Evolutionary conservation across 1,140 invertebrate genomes (phyloP), one percentile per base, ranked within the genome.

Genomic region (Rhagoletis zephyria): DNA sequence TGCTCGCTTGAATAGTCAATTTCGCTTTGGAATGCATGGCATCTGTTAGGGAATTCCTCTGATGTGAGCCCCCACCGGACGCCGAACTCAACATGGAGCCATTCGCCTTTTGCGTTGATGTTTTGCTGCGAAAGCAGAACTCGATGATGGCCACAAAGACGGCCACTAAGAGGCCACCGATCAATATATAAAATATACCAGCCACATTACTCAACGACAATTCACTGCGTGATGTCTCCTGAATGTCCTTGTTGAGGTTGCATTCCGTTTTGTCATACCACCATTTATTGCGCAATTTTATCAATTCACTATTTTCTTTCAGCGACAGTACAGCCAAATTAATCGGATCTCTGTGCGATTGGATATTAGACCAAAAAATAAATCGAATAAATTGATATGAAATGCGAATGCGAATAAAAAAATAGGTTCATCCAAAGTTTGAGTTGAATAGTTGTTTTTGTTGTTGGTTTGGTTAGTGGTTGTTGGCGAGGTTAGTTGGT

Each of bases 161-260:
- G 5, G 98, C 97, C 14, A 99, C 93, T 4, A 97, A 95, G 59
- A 99, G 95, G 86, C 97, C 99, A 56, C 97, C 97, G 91, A 99
- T 98, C 19, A 99, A 94, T 91, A 99, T 99, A 94, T 99, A 99
- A 94, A 99, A 99, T 92, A 99, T 98, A 14, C 99, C 99, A 16
- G 98, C 98, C 3, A 99, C 98, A 94, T 99, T 99, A 91, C 97
- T 98, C 60, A 99, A 93, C 63, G 98, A 98, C 89, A 99, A 94
- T 89, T 98, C 97, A 92, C 97, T 98, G 89, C 97, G 95, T 30
- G 96, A 95, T 4, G 96, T 95, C 90, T 95, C 95, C 93, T 95
- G 95, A 91, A 96, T 96, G 90, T 96, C 95, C 63, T 94, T 93
- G 90, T 95, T 95, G 77, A 90, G 89, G 88, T 95, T 94, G 93